These are phyloP conservation scores for Actinemys pallida DNA, from an alignment of 2,113 vertebrate genomes.

Conservation along the genomic window DNA sequence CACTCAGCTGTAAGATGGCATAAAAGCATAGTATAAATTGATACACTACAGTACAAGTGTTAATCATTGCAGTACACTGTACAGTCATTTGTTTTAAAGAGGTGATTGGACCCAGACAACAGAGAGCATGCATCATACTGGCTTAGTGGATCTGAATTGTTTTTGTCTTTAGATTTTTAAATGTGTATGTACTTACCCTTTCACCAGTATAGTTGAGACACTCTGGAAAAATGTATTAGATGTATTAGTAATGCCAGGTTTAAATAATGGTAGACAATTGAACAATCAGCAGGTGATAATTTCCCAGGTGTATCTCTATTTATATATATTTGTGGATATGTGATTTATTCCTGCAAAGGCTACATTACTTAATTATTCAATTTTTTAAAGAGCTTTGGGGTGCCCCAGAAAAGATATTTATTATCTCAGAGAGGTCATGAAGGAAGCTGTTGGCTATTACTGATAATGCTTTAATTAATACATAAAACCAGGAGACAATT, in stretches of 20 bases:
- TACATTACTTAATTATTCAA: conserved; percentile 33
- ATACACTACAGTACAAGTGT: neutral
- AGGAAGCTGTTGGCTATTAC: conserved; percentile 54
- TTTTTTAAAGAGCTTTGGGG: conserved; percentile 49
- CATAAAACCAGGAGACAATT: conserved; percentile 68
- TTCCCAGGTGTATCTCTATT: conserved; percentile 37
- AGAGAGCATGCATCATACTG: fast-evolving
- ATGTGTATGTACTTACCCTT: conserved; percentile 46
- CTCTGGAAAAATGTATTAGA: conserved; percentile 6
- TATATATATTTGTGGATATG: neutral
- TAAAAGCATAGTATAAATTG: neutral
- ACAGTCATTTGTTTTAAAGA: neutral
- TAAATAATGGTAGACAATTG: conserved; percentile 52
- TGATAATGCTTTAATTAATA: conserved; percentile 74
- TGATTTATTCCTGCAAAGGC: neutral
- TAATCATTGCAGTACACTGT: neutral
- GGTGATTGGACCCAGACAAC: neutral
- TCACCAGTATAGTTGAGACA: conserved; percentile 13
- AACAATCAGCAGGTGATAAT: conserved; percentile 22
- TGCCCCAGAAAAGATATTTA: conserved; percentile 33
- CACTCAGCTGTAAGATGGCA: neutral
- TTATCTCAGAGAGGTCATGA: conserved; percentile 63
- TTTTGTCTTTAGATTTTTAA: conserved; percentile 37
- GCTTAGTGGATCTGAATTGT: neutral
- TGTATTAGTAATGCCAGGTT: conserved; percentile 43